Evolutionary conservation across 2,888 invertebrate species (phyloP).

Genomic region (Mactromeris polynyma): DNA sequence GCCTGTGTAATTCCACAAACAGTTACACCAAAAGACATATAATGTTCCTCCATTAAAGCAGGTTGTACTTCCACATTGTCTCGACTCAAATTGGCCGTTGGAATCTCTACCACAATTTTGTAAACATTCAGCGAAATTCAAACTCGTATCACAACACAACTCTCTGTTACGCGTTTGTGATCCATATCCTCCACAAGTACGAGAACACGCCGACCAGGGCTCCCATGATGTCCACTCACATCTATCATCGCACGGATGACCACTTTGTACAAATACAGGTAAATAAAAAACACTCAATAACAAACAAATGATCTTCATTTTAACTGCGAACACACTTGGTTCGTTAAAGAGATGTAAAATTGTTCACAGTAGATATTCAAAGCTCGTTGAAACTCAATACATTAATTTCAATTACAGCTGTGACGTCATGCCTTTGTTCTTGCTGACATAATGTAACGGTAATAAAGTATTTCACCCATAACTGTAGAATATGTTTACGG

Average conservation of each 20-base stretch:
- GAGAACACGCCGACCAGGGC: not conserved
- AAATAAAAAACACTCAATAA: not conserved
- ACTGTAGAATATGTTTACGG: no score
- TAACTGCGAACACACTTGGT: not conserved
- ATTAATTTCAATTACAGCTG: no score
- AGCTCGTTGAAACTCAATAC: no score
- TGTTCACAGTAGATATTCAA: no score
- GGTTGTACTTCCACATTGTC: not conserved
- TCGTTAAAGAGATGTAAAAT: no score
- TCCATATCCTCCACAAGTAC: not conserved
- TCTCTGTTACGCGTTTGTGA: not conserved
- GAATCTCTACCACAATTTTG: not conserved
- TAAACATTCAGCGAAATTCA: not conserved
- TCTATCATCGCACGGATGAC: not conserved
- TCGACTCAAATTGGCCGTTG: not conserved
- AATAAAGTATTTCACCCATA: no score
- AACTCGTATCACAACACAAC: not conserved
- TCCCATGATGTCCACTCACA: constrained; percentile 10
- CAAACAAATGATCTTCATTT: not conserved
- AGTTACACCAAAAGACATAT: not conserved
- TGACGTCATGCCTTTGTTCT: no score
- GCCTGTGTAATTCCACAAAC: not conserved
- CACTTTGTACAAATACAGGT: not conserved
- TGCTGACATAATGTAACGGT: no score
- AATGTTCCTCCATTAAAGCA: constrained; percentile 10